Percentiles rank a stretch among this genome's conserved stretches.
These are phyloP conservation scores for Carduelis carduelis DNA, from an alignment of 2,797 vertebrate genomes.

Conservation along the genomic window DNA sequence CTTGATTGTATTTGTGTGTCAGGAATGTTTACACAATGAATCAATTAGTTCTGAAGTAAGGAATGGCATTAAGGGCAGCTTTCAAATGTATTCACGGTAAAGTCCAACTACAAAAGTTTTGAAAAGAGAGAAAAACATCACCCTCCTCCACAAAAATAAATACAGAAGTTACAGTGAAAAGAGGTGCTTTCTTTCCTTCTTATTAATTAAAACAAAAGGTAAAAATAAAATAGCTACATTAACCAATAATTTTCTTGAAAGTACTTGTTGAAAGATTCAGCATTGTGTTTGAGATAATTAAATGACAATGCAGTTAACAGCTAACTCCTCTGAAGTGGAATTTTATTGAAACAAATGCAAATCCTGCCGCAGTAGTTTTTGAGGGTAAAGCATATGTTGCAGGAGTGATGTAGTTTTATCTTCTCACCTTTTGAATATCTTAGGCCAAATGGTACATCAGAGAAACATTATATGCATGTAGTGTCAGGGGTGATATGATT, in stretches of 20 bases:
- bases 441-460: not conserved
- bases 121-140: not conserved
- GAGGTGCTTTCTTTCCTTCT: not conserved
- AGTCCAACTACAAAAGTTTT: not conserved
- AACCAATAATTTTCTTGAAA: not conserved
- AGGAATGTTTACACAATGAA: constrained; percentile 15
- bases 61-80: not conserved
- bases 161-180: not conserved
- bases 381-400: not conserved
- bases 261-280: not conserved
- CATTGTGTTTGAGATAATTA: not conserved
- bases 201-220: not conserved
- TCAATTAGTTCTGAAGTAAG: not conserved
- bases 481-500: not conserved
- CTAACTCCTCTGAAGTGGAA: not conserved
- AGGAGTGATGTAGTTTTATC: not conserved
- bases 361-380: not conserved
- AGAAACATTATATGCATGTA: not conserved
- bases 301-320: not conserved
- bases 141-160: not conserved
- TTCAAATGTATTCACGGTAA: not conserved
- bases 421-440: not conserved
- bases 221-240: not conserved
- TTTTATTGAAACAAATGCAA: not conserved
- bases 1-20: not conserved